These are phyloP conservation scores for Muraenolepis orangiensis DNA, from an alignment of 2,797 vertebrate genomes.

Conservation along the genomic window DNA sequence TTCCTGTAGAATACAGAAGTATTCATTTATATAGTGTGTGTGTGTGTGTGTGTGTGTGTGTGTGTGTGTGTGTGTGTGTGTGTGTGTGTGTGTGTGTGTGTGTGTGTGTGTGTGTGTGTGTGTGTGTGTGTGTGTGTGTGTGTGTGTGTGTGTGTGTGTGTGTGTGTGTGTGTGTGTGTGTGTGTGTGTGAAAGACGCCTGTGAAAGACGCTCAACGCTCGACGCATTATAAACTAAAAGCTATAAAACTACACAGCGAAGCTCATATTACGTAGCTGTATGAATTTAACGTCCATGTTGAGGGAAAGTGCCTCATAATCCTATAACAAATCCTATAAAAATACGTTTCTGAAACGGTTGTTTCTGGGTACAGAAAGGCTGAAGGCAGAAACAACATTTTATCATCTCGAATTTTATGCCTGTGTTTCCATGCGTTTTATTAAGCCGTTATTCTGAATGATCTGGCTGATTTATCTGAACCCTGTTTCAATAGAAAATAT, in stretches of 20 bases:
- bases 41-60: not conserved
- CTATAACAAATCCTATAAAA: not conserved
- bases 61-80: not conserved
- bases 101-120: not conserved
- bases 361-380: not conserved
- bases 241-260: not conserved
- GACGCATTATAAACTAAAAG: not conserved
- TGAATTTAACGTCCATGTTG: not conserved
- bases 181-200: not conserved
- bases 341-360: not conserved
- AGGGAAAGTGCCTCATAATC: not conserved
- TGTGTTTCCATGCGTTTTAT: too few species aligned
- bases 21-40: too few species aligned
- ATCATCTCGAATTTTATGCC: too few species aligned
- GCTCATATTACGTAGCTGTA: not conserved
- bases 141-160: not conserved
- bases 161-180: too few species aligned
- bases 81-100: not conserved
- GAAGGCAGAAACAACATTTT: not conserved
- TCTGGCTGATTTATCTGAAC: not conserved
- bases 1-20: too few species aligned
- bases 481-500: not conserved
- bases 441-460: not conserved
- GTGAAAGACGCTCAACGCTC: not conserved
- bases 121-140: not conserved